These are phyloP conservation scores for Cisticola juncidis DNA, from an alignment of 2,113 vertebrate genomes.

Conservation along the genomic window DNA sequence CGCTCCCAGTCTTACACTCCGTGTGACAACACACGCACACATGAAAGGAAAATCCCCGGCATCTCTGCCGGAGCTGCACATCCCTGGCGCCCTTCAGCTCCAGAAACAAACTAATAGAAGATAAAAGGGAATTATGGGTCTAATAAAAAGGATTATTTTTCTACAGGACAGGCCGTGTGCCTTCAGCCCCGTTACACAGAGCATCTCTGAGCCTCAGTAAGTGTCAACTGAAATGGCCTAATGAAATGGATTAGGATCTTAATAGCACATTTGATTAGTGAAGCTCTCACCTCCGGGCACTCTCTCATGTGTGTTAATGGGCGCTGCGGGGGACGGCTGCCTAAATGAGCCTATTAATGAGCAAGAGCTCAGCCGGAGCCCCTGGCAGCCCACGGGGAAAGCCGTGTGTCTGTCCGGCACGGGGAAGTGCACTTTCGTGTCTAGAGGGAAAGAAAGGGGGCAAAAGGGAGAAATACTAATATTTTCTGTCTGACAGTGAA, in stretches of 20 bases:
- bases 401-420: fast-evolving
- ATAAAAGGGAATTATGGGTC: background rate
- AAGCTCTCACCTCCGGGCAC: slow-evolving; percentile 16
- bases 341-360: background rate
- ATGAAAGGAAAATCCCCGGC: background rate
- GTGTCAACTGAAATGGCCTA: slow-evolving; percentile 23
- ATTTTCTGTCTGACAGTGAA: background rate
- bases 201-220: background rate
- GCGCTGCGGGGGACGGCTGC: background rate
- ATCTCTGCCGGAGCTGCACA: background rate
- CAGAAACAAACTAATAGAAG: background rate
- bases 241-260: slow-evolving; percentile 54
- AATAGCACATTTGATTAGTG: slow-evolving; percentile 39
- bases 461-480: background rate
- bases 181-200: background rate
- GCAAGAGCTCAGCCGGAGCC: background rate
- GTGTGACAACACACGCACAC: background rate
- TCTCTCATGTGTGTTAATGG: slow-evolving; percentile 19
- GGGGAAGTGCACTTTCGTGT: background rate
- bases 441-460: background rate
- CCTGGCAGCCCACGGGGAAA: background rate
- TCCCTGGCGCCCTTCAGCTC: background rate
- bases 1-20: background rate
- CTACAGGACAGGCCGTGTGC: background rate
- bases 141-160: slow-evolving; percentile 13